These are phyloP conservation scores for Nudaria mundana DNA, from an alignment of 2,888 invertebrate species.

Conservation along the genomic window DNA sequence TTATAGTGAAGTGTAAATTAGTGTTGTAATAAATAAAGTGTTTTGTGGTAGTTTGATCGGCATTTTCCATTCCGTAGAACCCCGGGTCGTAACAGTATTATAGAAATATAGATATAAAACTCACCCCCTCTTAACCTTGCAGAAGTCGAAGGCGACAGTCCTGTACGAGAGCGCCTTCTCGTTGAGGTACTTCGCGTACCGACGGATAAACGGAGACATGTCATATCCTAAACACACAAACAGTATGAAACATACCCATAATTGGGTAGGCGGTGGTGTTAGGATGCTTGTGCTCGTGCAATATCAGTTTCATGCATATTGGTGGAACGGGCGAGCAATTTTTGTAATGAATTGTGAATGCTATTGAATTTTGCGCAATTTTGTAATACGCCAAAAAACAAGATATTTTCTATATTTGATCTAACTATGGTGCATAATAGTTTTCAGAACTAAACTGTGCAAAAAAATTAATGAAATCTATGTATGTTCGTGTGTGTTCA, in stretches of 20 bases:
- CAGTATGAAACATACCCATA: conserved; percentile 12
- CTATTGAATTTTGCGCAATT: too few relatives aligned
- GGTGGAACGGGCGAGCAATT: conserved; percentile 6
- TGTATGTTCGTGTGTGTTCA: too few relatives aligned
- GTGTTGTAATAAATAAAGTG: too few relatives aligned
- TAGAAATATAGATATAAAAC: conserved; percentile 23
- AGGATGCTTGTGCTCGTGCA: conserved; percentile 7
- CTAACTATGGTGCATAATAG: too few relatives aligned
- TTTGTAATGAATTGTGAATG: background rate
- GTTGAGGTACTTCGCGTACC: conserved; percentile 99
- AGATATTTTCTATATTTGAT: too few relatives aligned
- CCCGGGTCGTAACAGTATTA: background rate
- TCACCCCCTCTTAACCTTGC: conserved; percentile 99
- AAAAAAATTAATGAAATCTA: too few relatives aligned
- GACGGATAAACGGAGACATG: conserved; percentile 99
- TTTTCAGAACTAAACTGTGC: too few relatives aligned
- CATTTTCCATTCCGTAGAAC: too few relatives aligned
- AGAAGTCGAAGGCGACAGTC: conserved; percentile 99
- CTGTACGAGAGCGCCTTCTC: conserved; percentile 99
- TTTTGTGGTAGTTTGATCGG: too few relatives aligned
- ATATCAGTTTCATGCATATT: conserved; percentile 20
- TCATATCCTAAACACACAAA: conserved; percentile 90
- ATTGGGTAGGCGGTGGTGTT: background rate
- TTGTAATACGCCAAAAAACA: too few relatives aligned
- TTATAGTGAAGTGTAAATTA: too few relatives aligned